These are phyloP conservation scores for Acleris cristana DNA, from an alignment of 2,888 invertebrate genomes.

Conservation along the genomic window DNA sequence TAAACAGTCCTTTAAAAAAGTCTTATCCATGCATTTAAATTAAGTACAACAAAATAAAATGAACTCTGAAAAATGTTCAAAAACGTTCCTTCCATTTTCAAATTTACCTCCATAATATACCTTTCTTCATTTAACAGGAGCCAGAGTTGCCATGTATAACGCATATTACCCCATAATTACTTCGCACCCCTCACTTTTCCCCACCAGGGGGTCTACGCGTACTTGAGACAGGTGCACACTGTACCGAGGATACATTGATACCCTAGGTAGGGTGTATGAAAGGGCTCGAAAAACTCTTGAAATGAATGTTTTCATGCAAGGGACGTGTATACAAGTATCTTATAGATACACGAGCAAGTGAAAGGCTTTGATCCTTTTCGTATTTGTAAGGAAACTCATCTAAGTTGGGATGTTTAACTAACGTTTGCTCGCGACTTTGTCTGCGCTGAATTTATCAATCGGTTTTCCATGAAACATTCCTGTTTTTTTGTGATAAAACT, in stretches of 20 bases:
- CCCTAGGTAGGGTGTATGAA: constrained; percentile 39
- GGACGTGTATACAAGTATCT: neutral
- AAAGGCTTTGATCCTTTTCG: constrained; percentile 14
- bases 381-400: neutral
- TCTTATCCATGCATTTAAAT: too few relatives aligned
- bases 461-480: too few relatives aligned
- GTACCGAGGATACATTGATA: constrained; percentile 48
- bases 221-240: constrained; percentile 56
- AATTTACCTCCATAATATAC: neutral
- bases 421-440: too few relatives aligned
- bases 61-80: constrained; percentile 13
- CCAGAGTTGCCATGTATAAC: constrained; percentile 45
- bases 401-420: too few relatives aligned
- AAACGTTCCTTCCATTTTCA: constrained; percentile 3
- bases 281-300: constrained; percentile 17
- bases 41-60: neutral
- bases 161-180: constrained; percentile 75
- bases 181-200: constrained; percentile 60
- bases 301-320: constrained; percentile 23
- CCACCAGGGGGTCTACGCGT: constrained; percentile 52
- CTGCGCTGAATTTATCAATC: neutral
- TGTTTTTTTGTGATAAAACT: too few relatives aligned
- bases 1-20: too few relatives aligned
- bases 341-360: constrained; percentile 5
- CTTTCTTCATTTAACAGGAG: constrained; percentile 27